Evolutionary conservation across 2,797 vertebrate species (phyloP).

Genomic region (Falco novaeseelandiae): DNA sequence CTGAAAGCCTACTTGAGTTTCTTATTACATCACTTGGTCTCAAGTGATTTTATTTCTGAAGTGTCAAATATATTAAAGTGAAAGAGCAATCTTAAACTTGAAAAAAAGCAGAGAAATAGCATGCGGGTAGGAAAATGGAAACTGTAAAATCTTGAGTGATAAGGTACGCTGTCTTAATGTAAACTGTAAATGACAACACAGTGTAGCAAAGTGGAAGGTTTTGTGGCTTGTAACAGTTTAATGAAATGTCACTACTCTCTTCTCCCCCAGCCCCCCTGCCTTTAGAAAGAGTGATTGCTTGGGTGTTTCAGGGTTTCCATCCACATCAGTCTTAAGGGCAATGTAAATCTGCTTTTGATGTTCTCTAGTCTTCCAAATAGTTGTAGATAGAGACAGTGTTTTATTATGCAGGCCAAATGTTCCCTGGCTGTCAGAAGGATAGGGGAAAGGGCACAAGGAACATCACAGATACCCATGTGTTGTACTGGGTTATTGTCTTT

Average conservation of each 20-base stretch:
- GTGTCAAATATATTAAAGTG: not conserved
- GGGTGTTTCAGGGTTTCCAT: not conserved
- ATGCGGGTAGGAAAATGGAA: not conserved
- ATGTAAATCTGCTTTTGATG: not conserved
- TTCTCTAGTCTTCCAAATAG: not conserved
- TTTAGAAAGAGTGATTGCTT: not conserved
- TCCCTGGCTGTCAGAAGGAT: not conserved
- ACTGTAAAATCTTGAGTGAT: not conserved
- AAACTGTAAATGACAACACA: not conserved
- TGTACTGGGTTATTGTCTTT: not conserved
- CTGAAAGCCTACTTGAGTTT: not conserved
- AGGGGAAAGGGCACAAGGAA: not conserved
- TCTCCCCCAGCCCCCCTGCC: accelerated
- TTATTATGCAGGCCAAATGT: not conserved
- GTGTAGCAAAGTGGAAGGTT: not conserved
- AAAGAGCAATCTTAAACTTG: not conserved
- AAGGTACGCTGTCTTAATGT: not conserved
- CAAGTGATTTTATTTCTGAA: slow-evolving; percentile 8
- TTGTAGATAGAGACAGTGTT: not conserved
- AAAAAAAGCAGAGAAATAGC: not conserved
- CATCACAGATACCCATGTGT: accelerated
- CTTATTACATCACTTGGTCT: not conserved
- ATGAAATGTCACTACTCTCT: not conserved
- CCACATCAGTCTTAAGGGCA: not conserved
- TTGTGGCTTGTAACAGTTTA: not conserved